Conservation (phyloP, 2,797 vertebrate species). For the Chloroceryle amazona region DNA sequence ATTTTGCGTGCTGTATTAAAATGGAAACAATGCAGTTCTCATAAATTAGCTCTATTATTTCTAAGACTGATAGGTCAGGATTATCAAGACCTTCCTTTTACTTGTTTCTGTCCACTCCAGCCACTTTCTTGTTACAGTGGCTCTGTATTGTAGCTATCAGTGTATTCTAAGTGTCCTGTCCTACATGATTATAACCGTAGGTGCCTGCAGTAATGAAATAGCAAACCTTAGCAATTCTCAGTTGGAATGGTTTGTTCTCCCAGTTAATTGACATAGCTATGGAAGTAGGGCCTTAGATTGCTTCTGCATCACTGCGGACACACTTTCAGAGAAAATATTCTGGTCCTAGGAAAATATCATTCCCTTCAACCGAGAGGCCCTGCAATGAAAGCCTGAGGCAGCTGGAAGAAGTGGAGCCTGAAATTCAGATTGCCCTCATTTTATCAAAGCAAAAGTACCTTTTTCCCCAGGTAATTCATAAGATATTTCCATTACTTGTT, state of each 20-base stretch:
- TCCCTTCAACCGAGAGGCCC: not conserved
- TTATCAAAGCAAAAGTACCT: conserved; percentile 36
- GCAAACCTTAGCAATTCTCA: not conserved
- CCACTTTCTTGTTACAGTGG: not conserved
- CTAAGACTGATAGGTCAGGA: not conserved
- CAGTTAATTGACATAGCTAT: conserved; percentile 23
- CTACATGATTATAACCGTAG: not conserved
- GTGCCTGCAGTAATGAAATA: not conserved
- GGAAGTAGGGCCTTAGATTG: not conserved
- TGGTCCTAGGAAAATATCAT: conserved; percentile 8
- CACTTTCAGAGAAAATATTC: not conserved
- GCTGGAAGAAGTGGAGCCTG: conserved; percentile 46
- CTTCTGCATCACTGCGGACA: not conserved
- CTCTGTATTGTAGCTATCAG: not conserved
- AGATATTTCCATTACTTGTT: not conserved
- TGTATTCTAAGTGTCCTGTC: not conserved
- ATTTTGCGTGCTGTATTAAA: not conserved
- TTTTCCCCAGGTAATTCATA: not conserved
- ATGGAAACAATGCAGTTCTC: not conserved
- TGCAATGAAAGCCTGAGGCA: conserved; percentile 40
- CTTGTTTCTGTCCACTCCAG: not conserved
- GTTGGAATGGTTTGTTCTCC: conserved; percentile 32
- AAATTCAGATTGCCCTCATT: conserved; percentile 65
- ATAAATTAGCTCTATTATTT: not conserved
- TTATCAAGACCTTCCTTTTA: not conserved